phyloP scores from a whole-genome alignment of 2,113 vertebrate species.

The Camelus dromedarius region DNA sequence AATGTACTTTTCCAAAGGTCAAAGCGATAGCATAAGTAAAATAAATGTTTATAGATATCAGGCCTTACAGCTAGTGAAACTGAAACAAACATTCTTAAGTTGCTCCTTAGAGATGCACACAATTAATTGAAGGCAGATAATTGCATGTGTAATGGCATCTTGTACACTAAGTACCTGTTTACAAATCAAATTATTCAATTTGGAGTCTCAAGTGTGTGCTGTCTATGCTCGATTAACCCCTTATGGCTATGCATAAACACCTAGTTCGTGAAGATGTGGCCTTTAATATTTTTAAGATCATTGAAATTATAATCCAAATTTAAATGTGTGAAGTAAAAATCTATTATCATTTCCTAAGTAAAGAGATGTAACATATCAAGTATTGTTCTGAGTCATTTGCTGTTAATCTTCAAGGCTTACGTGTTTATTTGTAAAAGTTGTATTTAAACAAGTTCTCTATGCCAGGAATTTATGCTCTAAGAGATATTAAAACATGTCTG shows the following conservation, averaged over 20 bases:
- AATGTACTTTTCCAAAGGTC: constrained; percentile 45
- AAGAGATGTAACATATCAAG: neutral
- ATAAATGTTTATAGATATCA: constrained; percentile 66
- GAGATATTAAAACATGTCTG: neutral
- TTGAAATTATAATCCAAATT: constrained; percentile 55
- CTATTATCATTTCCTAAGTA: neutral
- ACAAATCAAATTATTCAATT: constrained; percentile 78
- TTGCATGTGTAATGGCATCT: constrained; percentile 75
- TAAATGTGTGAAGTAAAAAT: constrained; percentile 45
- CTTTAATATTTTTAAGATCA: constrained; percentile 64
- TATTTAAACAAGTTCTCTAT: constrained; percentile 12
- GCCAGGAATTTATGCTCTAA: neutral
- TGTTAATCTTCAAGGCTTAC: neutral
- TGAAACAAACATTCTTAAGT: constrained; percentile 69
- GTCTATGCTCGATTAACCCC: constrained; percentile 71
- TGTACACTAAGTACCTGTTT: constrained; percentile 78
- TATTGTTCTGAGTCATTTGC: neutral
- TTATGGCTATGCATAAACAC: constrained; percentile 49
- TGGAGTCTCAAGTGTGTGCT: constrained; percentile 60
- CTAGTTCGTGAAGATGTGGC: constrained; percentile 33
- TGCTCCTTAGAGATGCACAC: constrained; percentile 73
- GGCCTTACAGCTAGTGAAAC: constrained; percentile 38
- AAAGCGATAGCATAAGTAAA: constrained; percentile 58
- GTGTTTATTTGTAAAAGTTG: neutral
- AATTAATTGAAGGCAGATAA: constrained; percentile 81